Evolutionary conservation across 2,113 vertebrate genomes (phyloP).

Genomic region (Cettia cetti): DNA sequence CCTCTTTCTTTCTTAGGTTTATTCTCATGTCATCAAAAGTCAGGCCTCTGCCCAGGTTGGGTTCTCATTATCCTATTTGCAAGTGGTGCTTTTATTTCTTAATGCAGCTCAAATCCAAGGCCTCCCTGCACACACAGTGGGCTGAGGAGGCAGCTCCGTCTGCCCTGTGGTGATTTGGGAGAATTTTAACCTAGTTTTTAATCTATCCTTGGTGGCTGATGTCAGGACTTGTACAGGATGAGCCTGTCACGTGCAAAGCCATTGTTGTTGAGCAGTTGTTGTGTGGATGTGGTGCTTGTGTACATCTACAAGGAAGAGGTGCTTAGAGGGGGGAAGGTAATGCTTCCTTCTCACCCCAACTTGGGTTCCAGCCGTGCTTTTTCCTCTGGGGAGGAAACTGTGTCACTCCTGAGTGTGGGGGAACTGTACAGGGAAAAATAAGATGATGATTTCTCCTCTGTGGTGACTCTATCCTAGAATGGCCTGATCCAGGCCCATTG

Average conservation of each 20-base stretch:
- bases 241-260: neutral
- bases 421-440: neutral
- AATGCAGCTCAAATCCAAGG: accelerated
- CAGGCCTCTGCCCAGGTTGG: neutral
- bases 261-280: neutral
- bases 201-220: neutral
- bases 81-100: neutral
- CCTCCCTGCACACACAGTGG: neutral
- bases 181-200: neutral
- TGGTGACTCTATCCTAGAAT: neutral
- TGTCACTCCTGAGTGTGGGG: neutral
- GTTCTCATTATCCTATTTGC: neutral
- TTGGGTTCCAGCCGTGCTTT: neutral
- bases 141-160: neutral
- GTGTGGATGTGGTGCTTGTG: neutral
- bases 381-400: neutral
- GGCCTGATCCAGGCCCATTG: neutral
- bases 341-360: neutral
- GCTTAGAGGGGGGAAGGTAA: neutral
- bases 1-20: neutral
- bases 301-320: neutral
- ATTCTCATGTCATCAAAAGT: neutral
- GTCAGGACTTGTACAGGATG: neutral
- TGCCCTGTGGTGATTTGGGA: neutral
- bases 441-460: neutral